Evolutionary conservation across 2,888 invertebrate species (phyloP).

Genomic region (Eustalomyia histrio): DNA sequence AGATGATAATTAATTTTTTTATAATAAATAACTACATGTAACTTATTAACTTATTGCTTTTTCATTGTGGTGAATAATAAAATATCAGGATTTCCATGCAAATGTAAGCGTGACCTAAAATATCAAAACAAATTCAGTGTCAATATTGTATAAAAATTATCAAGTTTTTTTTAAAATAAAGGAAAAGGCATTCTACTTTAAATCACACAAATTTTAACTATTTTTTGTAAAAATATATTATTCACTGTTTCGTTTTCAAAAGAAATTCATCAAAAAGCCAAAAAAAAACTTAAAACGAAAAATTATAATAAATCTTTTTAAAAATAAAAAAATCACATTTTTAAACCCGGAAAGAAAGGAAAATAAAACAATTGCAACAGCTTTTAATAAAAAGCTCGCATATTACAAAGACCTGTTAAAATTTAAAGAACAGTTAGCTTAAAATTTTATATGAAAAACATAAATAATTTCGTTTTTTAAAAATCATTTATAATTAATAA

Average conservation of each 20-base stretch:
- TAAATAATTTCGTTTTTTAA: too few relatives aligned
- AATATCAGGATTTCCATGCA: too few relatives aligned
- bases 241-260: slow-evolving; percentile 34
- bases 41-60: too few relatives aligned
- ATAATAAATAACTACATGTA: too few relatives aligned
- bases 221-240: slow-evolving; percentile 10
- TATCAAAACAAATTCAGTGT: too few relatives aligned
- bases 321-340: slow-evolving; percentile 47
- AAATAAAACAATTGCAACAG: neutral
- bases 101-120: too few relatives aligned
- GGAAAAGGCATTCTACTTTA: too few relatives aligned
- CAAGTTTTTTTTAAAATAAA: neutral
- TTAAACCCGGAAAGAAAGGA: slow-evolving; percentile 10
- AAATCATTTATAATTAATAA: neutral
- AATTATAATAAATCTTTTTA: slow-evolving; percentile 9
- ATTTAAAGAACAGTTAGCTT: too few relatives aligned
- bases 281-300: neutral
- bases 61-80: too few relatives aligned
- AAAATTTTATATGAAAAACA: too few relatives aligned
- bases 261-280: neutral
- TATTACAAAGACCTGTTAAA: neutral
- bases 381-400: slow-evolving; percentile 9
- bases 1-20: too few relatives aligned
- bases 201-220: neutral
- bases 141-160: neutral